Evolutionary conservation across 2,888 invertebrate genomes (phyloP).

Genomic region (Pachliopta kotzebuea): DNA sequence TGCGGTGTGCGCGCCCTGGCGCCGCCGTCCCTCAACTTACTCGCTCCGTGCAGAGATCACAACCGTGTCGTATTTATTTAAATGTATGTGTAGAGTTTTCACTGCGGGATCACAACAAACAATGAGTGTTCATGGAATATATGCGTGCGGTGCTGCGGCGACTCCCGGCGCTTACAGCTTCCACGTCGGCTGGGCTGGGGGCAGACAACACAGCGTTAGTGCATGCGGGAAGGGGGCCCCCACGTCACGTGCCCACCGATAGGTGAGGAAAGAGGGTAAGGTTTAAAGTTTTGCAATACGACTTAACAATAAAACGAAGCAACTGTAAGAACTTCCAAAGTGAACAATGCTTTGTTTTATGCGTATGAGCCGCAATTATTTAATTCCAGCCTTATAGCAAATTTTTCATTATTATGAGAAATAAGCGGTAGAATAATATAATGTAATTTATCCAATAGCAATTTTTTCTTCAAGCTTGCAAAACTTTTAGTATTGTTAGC

Average conservation of each 20-base stretch:
- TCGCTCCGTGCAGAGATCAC: conserved; percentile 71
- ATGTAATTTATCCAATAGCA: conserved; percentile 44
- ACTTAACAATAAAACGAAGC: conserved; percentile 20
- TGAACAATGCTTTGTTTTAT: conserved; percentile 17
- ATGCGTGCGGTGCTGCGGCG: conserved; percentile 72
- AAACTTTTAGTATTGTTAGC: conserved; percentile 65
- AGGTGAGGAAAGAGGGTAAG: conserved; percentile 19
- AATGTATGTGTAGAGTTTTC: conserved; percentile 68
- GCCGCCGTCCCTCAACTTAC: conserved; percentile 68
- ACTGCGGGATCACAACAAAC: conserved; percentile 80
- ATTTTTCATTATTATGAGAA: neutral
- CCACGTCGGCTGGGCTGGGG: conserved; percentile 76
- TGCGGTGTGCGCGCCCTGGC: conserved; percentile 55
- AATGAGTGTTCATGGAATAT: conserved; percentile 79
- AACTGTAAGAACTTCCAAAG: conserved; percentile 22
- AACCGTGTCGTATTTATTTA: conserved; percentile 70
- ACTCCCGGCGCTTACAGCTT: conserved; percentile 68
- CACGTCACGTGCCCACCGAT: conserved; percentile 33
- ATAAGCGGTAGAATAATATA: conserved; percentile 14
- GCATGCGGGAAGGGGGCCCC: conserved; percentile 55
- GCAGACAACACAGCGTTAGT: conserved; percentile 72
- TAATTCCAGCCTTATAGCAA: neutral
- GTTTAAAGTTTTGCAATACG: conserved; percentile 49
- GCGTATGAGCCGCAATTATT: neutral
- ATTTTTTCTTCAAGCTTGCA: conserved; percentile 54